phyloP scores from a whole-genome alignment of 1,140 invertebrate species.

The Lucilia cuprina region DNA sequence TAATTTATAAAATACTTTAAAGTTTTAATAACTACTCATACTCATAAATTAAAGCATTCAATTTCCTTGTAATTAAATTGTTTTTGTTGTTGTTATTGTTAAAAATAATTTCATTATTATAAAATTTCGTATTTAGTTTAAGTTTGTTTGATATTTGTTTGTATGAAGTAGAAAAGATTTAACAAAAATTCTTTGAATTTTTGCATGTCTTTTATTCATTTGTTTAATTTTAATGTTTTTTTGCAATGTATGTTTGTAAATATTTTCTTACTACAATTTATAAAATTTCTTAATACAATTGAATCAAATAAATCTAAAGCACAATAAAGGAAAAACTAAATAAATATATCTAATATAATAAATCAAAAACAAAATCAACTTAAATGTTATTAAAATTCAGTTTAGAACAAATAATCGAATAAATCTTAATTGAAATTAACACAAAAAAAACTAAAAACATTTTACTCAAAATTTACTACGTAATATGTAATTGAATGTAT shows the following conservation, averaged over 20 bases:
- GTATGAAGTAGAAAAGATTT: slow-evolving; percentile 25
- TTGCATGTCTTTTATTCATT: slow-evolving; percentile 27
- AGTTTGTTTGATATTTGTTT: not conserved
- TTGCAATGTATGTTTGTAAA: not conserved
- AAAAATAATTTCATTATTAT: too few species aligned
- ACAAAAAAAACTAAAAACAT: too few species aligned
- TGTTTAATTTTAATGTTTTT: not conserved
- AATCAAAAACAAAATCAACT: not conserved
- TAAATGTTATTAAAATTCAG: not conserved
- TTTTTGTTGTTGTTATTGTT: not conserved
- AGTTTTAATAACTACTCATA: not conserved
- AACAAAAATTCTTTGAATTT: slow-evolving; percentile 17
- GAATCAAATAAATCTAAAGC: not conserved
- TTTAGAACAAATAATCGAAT: too few species aligned
- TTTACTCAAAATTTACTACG: too few species aligned
- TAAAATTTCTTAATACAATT: not conserved
- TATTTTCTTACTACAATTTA: not conserved
- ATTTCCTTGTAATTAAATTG: slow-evolving; percentile 9
- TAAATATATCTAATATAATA: not conserved
- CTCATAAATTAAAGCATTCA: slow-evolving; percentile 3
- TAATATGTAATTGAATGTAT: too few species aligned
- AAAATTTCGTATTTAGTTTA: not conserved
- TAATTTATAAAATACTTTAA: not conserved
- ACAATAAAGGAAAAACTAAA: not conserved
- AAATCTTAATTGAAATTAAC: too few species aligned